Percentiles rank a stretch among this genome's conserved stretches.
Conservation (phyloP, 1,140 invertebrate species). For the Heliconius melpomene region DNA sequence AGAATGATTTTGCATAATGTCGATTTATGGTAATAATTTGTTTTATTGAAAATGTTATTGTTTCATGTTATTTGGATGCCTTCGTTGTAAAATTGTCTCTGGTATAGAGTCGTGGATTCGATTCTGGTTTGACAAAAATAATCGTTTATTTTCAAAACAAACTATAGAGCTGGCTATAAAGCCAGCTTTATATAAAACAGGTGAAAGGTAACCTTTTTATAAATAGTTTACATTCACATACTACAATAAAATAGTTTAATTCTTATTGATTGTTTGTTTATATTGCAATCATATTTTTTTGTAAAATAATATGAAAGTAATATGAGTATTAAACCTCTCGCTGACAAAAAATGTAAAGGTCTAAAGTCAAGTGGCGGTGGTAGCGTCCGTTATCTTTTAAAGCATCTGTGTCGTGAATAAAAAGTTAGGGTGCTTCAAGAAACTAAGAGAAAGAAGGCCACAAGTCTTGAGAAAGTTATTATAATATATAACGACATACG, state of each 20-base stretch:
- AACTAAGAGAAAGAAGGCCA: conserved; percentile 7
- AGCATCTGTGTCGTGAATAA: conserved; percentile 14
- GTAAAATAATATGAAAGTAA: neutral
- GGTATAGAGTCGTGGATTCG: no score
- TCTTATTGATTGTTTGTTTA: no score
- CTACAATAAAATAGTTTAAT: no score
- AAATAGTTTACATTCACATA: no score
- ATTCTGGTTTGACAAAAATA: no score
- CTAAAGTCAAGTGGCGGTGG: conserved; percentile 2
- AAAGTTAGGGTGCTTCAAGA: conserved; percentile 7
- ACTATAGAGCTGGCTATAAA: no score
- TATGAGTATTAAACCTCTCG: neutral
- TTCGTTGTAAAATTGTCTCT: no score
- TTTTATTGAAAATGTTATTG: neutral
- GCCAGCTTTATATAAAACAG: no score
- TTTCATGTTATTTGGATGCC: neutral
- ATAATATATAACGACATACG: conserved; percentile 11
- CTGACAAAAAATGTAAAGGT: neutral
- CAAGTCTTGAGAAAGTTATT: conserved; percentile 5
- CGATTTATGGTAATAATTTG: neutral
- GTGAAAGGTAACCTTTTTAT: no score
- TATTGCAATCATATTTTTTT: neutral
- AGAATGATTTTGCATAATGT: neutral
- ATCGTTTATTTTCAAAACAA: no score
- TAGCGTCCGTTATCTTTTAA: conserved; percentile 9